A percentile compares a stretch with the other conserved stretches of the same genome.
Evolutionary conservation across 2,113 vertebrate genomes (phyloP).

Genomic region (Catharus bicknelli): DNA sequence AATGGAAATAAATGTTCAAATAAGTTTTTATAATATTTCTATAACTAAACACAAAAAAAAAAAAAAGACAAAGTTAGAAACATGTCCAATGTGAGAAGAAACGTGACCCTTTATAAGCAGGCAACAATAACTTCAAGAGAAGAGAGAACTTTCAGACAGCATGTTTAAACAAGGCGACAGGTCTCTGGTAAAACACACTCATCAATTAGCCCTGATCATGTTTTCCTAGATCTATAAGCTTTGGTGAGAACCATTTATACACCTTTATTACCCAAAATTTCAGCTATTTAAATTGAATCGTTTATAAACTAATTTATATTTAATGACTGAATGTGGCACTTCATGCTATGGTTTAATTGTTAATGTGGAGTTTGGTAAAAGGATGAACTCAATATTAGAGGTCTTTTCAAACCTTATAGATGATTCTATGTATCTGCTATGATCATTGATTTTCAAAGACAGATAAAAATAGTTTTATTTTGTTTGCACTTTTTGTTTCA

Average conservation of each 20-base stretch:
- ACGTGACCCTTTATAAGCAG: background rate
- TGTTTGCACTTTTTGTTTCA: background rate
- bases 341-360: background rate
- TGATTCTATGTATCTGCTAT: background rate
- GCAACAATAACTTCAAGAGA: background rate
- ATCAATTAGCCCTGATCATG: background rate
- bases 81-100: background rate
- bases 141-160: background rate
- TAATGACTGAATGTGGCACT: background rate
- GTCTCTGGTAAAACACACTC: background rate
- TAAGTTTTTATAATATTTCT: background rate
- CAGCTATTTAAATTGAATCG: background rate
- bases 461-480: background rate
- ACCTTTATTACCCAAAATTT: background rate
- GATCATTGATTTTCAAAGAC: background rate
- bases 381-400: background rate
- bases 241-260: background rate
- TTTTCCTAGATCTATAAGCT: background rate
- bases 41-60: background rate
- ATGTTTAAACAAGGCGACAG: background rate
- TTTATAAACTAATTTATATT: background rate
- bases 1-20: background rate
- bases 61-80: background rate
- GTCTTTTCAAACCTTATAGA: background rate
- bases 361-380: rapidly evolving